Evolutionary conservation across 1,140 invertebrate species (phyloP), one percentile per base, ranked within the genome.

Genomic region (Nilaparvata lugens): DNA sequence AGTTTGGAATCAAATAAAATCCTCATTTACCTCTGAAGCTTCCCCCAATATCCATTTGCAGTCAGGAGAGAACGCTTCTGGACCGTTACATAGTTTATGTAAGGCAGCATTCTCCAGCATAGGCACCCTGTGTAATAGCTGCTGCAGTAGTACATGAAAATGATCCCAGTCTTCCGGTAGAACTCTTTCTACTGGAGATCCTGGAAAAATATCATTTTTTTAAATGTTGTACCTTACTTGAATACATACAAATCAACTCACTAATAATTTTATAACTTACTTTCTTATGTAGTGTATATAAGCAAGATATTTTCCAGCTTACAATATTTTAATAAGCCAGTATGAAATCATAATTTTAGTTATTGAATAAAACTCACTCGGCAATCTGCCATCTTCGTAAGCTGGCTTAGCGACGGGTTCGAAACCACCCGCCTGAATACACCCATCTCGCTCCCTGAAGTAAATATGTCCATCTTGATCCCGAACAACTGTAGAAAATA

Each of bases 31-130:
- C 80, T 97, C 94, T 0, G 94, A 87, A 14, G 90, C 83, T 81
- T 97, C 90, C 2, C 95, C 95, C 14, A 98, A 78, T 45, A 93
- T 90, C 89, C 89, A 93, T 70, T 89, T 91, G 70, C 88, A 91
- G 71, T 93, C 90, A 0, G 89, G 95, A 25, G 94, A 95, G 77
- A 97, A 98, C 38, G 91, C 90, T 77, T 98, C 95, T 1, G 94
- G 86, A 7, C 88, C 86, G 72, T 93, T 94, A 65, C 85, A 86
- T 13, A 98, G 74, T 66, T 84, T 84, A 66, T 95, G 84, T 43
- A 91, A 74, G 11, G 82, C 75, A 24, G 87, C 83, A 55, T 85
- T 76, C 31, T 80, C 82, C 48, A 98, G 78, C 38, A 74, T 74
- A 7, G 96, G 94, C 60, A 97, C 82, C 23, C 95, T 81, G 56